Conservation (phyloP, 2,113 vertebrate species). For the Phylloscopus trochilus region DNA sequence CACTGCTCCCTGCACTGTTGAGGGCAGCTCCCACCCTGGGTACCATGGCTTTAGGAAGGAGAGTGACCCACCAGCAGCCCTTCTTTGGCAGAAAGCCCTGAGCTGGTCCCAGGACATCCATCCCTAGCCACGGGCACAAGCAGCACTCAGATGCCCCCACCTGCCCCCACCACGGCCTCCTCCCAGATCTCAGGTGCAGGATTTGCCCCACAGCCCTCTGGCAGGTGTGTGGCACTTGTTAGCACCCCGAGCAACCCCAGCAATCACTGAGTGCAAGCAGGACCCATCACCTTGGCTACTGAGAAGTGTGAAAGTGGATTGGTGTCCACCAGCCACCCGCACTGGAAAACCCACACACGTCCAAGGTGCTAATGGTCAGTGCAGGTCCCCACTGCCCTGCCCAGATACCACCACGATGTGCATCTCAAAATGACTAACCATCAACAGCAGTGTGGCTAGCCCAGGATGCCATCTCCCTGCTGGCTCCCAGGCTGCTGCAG, state of each 20-base stretch:
- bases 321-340: rapidly evolving
- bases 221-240: rapidly evolving
- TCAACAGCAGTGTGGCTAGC: rapidly evolving
- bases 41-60: rapidly evolving
- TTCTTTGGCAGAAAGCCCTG: background rate
- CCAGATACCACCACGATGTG: background rate
- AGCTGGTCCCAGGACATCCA: background rate
- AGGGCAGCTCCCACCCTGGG: rapidly evolving
- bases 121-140: rapidly evolving
- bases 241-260: rapidly evolving
- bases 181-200: background rate
- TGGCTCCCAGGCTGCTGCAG: background rate
- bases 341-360: background rate
- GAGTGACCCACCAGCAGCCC: background rate
- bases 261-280: background rate
- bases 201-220: background rate
- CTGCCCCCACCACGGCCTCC: no score
- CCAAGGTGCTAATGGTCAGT: background rate
- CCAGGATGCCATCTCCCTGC: background rate
- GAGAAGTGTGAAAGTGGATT: background rate
- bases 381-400: background rate
- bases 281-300: background rate
- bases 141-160: rapidly evolving
- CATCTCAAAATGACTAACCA: background rate
- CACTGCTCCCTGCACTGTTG: background rate